Evolutionary conservation across 2,113 vertebrate species (phyloP).

Genomic region (Lepisosteus oculatus): DNA sequence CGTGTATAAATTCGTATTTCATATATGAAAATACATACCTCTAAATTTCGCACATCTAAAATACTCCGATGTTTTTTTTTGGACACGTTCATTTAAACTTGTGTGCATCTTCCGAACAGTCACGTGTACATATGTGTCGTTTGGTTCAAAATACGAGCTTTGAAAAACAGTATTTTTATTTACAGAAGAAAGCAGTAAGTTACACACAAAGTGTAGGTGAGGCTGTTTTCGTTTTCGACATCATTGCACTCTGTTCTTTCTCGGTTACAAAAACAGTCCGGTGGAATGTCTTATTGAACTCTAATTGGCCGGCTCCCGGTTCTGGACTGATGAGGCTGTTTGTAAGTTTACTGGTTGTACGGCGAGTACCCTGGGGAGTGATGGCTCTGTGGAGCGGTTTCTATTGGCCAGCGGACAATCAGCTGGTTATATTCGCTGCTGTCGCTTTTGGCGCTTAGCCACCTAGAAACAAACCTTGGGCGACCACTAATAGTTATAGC

Average conservation of each 20-base stretch:
- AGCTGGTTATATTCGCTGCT: conserved; percentile 86
- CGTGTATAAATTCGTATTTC: no score
- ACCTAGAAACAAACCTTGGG: conserved; percentile 86
- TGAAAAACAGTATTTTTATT: no score
- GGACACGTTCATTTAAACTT: no score
- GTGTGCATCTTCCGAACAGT: no score
- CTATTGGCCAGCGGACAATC: conserved; percentile 85
- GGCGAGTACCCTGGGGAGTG: conserved; percentile 69
- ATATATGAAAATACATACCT: no score
- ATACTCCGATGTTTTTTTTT: no score
- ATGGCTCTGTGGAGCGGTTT: conserved; percentile 70
- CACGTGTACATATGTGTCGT: no score
- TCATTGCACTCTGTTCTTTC: not conserved
- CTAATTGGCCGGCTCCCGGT: conserved; percentile 5
- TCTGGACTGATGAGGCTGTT: conserved; percentile 19
- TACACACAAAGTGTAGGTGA: no score
- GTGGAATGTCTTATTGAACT: not conserved
- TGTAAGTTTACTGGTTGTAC: conserved; percentile 78
- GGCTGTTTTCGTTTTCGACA: no score
- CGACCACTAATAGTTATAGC: conserved; percentile 87
- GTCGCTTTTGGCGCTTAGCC: conserved; percentile 85
- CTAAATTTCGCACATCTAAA: no score
- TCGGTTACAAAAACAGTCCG: not conserved
- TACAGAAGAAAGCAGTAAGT: no score
- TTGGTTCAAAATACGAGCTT: no score